Evolutionary conservation across 2,888 invertebrate genomes (phyloP).

Genomic region (Lysandra coridon): DNA sequence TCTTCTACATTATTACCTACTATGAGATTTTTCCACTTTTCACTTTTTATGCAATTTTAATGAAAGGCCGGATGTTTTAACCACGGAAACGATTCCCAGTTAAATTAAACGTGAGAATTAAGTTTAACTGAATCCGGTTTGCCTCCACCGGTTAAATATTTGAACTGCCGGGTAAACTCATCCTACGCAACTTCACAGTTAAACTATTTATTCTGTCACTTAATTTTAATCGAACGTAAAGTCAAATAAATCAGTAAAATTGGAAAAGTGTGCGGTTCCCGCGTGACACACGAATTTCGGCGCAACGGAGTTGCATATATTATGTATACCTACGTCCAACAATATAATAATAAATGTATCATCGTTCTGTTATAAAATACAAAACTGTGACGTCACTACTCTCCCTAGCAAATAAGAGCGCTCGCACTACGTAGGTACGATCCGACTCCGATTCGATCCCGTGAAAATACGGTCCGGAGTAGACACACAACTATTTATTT

Average conservation of each 20-base stretch:
- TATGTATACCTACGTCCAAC: too few relatives aligned
- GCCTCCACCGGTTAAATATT: constrained; percentile 1
- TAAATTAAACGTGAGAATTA: constrained; percentile 6
- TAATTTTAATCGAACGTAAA: not conserved
- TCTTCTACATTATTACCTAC: too few relatives aligned
- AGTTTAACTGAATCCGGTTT: constrained; percentile 13
- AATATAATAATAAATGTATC: too few relatives aligned
- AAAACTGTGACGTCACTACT: not conserved
- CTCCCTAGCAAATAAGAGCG: not conserved
- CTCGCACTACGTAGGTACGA: too few relatives aligned
- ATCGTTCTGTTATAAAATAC: not conserved
- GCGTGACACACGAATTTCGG: too few relatives aligned
- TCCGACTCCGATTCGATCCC: too few relatives aligned
- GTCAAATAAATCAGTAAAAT: too few relatives aligned
- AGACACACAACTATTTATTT: too few relatives aligned
- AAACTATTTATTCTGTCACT: not conserved
- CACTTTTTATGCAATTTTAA: not conserved
- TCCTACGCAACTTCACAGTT: not conserved
- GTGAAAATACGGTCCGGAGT: too few relatives aligned
- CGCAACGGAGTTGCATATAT: too few relatives aligned
- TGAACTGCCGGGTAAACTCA: not conserved
- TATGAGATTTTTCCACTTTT: too few relatives aligned
- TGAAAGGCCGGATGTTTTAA: not conserved
- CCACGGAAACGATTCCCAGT: not conserved
- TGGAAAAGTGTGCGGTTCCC: too few relatives aligned